A percentile compares a stretch with the other conserved stretches of the same genome.
Evolutionary conservation across 2,888 invertebrate species (phyloP).

Genomic region (Nasonia oneida): DNA sequence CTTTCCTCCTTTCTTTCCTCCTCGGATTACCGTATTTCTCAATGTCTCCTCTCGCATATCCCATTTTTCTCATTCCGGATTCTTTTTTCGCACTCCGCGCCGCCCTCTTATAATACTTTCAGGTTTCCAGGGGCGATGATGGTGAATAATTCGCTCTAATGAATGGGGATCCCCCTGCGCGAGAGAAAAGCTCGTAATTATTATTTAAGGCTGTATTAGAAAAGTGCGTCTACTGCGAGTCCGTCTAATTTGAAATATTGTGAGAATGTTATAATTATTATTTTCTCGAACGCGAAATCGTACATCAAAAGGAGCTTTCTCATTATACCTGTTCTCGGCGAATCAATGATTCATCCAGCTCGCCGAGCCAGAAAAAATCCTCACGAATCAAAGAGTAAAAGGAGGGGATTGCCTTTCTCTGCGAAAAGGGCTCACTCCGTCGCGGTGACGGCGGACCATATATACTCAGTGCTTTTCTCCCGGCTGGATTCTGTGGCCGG

Average conservation of each 20-base stretch:
- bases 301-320: neutral
- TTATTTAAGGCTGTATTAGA: neutral
- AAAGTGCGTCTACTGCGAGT: too few species aligned
- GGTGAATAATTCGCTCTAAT: neutral
- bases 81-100: neutral
- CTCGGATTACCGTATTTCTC: slow-evolving; percentile 35
- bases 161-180: neutral
- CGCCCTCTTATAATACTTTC: neutral
- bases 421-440: neutral
- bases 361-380: neutral
- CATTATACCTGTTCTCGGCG: neutral
- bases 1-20: neutral
- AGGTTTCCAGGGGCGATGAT: neutral
- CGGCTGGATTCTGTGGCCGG: slow-evolving; percentile 13
- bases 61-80: slow-evolving; percentile 21
- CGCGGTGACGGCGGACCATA: neutral
- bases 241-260: neutral
- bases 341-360: neutral
- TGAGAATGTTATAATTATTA: neutral
- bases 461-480: neutral
- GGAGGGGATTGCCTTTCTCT: neutral
- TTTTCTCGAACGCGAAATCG: too few species aligned
- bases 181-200: neutral
- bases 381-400: neutral
- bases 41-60: slow-evolving; percentile 18